phyloP scores from a whole-genome alignment of 2,888 invertebrate species.

The Timandra comae region DNA sequence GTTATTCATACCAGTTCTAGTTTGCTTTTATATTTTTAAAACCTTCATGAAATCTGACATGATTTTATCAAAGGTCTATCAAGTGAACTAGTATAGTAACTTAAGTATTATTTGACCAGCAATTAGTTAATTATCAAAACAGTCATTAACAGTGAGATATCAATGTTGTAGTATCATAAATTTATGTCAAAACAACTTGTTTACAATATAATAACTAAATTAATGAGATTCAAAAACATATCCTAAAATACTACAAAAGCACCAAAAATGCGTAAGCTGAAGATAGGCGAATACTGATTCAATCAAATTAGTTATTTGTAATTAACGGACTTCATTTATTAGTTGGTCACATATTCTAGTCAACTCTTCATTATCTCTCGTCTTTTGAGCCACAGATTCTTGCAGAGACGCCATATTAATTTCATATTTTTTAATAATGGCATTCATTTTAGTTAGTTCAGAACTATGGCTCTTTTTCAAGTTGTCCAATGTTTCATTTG shows the following conservation, averaged over 20 bases:
- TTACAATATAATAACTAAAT: too few species aligned
- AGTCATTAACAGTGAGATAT: too few species aligned
- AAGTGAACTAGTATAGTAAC: too few species aligned
- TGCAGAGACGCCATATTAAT: constrained; percentile 88
- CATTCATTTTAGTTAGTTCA: constrained; percentile 89
- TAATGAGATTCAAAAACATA: constrained; percentile 1
- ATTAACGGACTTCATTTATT: constrained; percentile 76
- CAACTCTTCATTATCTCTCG: constrained; percentile 91
- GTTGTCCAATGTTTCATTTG: constrained; percentile 87
- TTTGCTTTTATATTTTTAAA: too few species aligned
- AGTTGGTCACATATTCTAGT: constrained; percentile 95
- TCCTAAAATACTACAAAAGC: constrained; percentile 14
- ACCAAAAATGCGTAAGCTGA: constrained; percentile 16
- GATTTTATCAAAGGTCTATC: too few species aligned
- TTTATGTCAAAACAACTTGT: too few species aligned
- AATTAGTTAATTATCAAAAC: too few species aligned
- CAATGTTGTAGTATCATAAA: too few species aligned
- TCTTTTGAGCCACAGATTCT: constrained; percentile 89
- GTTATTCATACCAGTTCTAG: too few species aligned
- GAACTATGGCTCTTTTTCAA: constrained; percentile 83
- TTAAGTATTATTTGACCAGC: too few species aligned
- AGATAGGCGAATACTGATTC: background rate
- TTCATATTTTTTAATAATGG: constrained; percentile 91
- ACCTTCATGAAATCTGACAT: too few species aligned
- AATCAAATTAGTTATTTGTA: constrained; percentile 1